These are phyloP conservation scores for Scaptomyza cyrtandrae DNA, from an alignment of 2,888 invertebrate species.

Conservation along the genomic window DNA sequence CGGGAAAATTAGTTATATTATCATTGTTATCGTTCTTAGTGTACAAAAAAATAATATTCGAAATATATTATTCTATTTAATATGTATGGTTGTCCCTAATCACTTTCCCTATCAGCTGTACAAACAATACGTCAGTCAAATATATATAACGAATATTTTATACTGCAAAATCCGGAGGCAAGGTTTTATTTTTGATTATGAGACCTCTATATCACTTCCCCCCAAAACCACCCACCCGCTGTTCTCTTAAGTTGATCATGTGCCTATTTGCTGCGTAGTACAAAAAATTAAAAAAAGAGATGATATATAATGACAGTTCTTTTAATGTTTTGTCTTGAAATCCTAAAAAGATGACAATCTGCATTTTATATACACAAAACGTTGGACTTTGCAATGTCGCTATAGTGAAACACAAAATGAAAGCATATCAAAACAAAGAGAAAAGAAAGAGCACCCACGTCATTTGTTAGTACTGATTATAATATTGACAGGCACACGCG, in stretches of 20 bases:
- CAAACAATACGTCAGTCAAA: slow-evolving; percentile 17
- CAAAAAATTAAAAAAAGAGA: background rate
- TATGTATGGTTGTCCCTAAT: slow-evolving; percentile 23
- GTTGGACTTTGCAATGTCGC: slow-evolving; percentile 50
- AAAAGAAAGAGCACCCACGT: slow-evolving; percentile 30
- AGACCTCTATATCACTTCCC: background rate
- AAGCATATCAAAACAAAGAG: slow-evolving; percentile 16
- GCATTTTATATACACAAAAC: slow-evolving; percentile 23
- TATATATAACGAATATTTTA: slow-evolving; percentile 15
- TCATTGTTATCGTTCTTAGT: slow-evolving; percentile 18
- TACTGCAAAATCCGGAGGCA: slow-evolving; percentile 23
- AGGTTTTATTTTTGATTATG: slow-evolving; percentile 34
- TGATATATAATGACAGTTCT: slow-evolving; percentile 5
- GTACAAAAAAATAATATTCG: background rate
- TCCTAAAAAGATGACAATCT: slow-evolving; percentile 3
- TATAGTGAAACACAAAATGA: too few species aligned
- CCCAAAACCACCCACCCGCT: too few species aligned
- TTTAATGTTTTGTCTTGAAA: slow-evolving; percentile 12
- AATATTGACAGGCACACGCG: slow-evolving; percentile 59
- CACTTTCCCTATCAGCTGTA: slow-evolving; percentile 48
- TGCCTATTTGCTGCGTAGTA: slow-evolving; percentile 53
- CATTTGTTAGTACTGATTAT: slow-evolving; percentile 33
- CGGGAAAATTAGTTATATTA: slow-evolving; percentile 6
- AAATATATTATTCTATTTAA: background rate
- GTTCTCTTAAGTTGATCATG: slow-evolving; percentile 47